A percentile compares a stretch with the other conserved stretches of the same genome.
Evolutionary conservation across 2,797 vertebrate species (phyloP).

Genomic region (Pantherophis alleghaniensis): DNA sequence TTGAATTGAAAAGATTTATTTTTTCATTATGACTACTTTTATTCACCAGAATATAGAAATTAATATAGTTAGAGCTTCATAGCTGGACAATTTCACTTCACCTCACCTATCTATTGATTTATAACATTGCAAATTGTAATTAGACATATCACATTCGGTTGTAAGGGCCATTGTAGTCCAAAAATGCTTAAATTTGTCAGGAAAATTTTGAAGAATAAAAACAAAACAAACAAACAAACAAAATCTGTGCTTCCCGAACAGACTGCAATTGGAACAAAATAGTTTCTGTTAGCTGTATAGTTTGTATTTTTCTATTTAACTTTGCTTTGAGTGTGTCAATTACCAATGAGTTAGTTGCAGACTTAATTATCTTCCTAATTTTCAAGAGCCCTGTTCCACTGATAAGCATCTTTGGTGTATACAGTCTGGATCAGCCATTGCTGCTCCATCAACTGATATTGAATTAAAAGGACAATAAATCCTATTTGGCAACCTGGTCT

Average conservation of each 20-base stretch:
- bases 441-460: slow-evolving; percentile 66
- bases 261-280: slow-evolving; percentile 42
- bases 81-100: slow-evolving; percentile 49
- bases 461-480: slow-evolving; percentile 75
- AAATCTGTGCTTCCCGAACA: slow-evolving; percentile 43
- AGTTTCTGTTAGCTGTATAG: slow-evolving; percentile 27
- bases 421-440: slow-evolving; percentile 75
- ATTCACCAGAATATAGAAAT: slow-evolving; percentile 50
- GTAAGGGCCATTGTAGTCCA: slow-evolving; percentile 39
- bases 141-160: slow-evolving; percentile 58
- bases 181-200: slow-evolving; percentile 38
- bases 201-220: slow-evolving; percentile 21
- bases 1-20: slow-evolving; percentile 59
- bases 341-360: slow-evolving; percentile 77
- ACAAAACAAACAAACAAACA: slow-evolving; percentile 13
- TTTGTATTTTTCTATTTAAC: slow-evolving; percentile 56
- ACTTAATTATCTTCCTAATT: slow-evolving; percentile 85
- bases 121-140: slow-evolving; percentile 61
- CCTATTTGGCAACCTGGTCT: slow-evolving; percentile 69
- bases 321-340: slow-evolving; percentile 60
- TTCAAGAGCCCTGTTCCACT: slow-evolving; percentile 75
- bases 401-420: slow-evolving; percentile 76
- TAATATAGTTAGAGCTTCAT: slow-evolving; percentile 56
- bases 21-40: slow-evolving; percentile 52
- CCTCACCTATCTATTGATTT: slow-evolving; percentile 58